Base-by-base conservation (phyloP, 2,797 vertebrate species). In the Galaxias olidus region DNA sequence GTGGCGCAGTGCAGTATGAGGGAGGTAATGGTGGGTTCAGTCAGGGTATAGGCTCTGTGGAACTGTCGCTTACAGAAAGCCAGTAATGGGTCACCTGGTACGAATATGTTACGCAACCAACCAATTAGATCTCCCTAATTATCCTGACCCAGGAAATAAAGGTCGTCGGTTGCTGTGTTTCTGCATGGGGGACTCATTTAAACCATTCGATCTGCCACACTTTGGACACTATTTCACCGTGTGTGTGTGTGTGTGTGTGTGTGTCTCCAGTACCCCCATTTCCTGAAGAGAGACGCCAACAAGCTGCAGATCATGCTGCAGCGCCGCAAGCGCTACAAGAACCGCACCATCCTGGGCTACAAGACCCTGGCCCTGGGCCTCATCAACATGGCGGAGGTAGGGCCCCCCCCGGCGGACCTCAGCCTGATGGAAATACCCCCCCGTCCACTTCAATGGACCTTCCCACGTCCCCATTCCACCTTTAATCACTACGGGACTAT, bases 271-370 rank as follows among this genome's bases (percentile, higher is more conserved):
- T 96, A 96, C 68, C 95, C 95, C 1, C 95, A 96, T 55, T 96
- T 96, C 83, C 82, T 96, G 60, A 97, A 96, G 83, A 90, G 95
- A 50, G 95, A 95, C 46, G 93, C 94, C 83, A 96, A 96, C 81
- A 95, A 94, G 69, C 91, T 96, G n/a, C 95, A 96, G 90, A 94
- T 96, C 75, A 95, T 96, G 94, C 78, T 96, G 69, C 94, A 96
- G 77, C 87, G 95, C 11, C 88, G 94, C 51, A 96, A 96, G 73
- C 87, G 94, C 0, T 96, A 96, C 84, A 96, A 96, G 85, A 95
- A 95, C 83, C 89, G 95, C 8, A 94, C 94, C 70, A 95, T 96
- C 83, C 83, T 96, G 74, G 94, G 95, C 62, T 96, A 96, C 79
- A 96, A 96, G 86, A 96, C 95, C 0, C 81, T 96, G 66, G 94